A percentile compares a stretch with the other conserved stretches of the same genome.
phyloP scores from a whole-genome alignment of 2,888 invertebrate genomes.

The Lycocerus yunnanus region DNA sequence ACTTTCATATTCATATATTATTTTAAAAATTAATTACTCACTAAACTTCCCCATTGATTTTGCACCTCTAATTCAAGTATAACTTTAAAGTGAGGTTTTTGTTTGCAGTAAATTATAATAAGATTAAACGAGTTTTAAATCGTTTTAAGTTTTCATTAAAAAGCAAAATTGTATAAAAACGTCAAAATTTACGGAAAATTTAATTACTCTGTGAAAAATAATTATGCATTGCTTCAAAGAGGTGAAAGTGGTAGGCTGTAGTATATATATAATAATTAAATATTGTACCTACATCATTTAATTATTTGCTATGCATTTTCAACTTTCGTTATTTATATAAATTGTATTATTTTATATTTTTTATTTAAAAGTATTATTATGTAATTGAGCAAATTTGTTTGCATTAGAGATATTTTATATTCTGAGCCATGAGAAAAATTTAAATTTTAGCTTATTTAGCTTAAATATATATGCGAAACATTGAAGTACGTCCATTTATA shows the following conservation, averaged over 20 bases:
- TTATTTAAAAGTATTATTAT: neutral
- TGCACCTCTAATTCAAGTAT: too few species aligned
- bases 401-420: neutral
- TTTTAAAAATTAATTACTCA: too few species aligned
- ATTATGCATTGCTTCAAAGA: neutral
- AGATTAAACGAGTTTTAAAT: neutral
- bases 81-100: too few species aligned
- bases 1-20: too few species aligned
- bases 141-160: neutral
- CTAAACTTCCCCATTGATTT: too few species aligned
- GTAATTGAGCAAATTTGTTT: neutral
- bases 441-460: conserved; percentile 15
- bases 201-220: neutral
- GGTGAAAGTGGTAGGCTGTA: neutral
- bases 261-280: neutral
- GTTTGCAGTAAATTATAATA: neutral
- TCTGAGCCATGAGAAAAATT: neutral
- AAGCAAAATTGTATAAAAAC: neutral
- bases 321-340: too few species aligned
- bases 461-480: conserved; percentile 21
- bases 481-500: conserved; percentile 28
- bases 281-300: neutral
- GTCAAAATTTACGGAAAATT: neutral
- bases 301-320: neutral
- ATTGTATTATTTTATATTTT: neutral